phyloP scores from a whole-genome alignment of 1,140 invertebrate genomes.

The Phymastichus coffea region DNA sequence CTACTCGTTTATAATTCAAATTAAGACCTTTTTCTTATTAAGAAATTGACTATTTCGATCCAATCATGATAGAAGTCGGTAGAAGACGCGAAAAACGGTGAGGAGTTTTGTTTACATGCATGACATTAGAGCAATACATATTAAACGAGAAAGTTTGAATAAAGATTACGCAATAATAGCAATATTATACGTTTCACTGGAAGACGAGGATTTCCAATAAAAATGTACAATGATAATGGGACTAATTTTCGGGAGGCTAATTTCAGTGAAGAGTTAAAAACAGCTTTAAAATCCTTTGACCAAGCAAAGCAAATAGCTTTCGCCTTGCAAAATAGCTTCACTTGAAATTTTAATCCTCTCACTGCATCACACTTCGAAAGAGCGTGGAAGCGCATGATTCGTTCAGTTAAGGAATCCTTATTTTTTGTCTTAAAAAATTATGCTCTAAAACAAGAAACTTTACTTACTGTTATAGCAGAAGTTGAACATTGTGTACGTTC shows the following conservation, averaged over 20 bases:
- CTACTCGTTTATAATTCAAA: slow-evolving; percentile 7
- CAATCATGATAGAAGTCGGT: slow-evolving; percentile 36
- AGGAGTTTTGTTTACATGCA: slow-evolving; percentile 47
- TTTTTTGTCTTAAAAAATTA: background rate
- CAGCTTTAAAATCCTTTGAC: background rate
- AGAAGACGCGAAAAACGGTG: slow-evolving; percentile 41
- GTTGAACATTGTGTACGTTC: background rate
- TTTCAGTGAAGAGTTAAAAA: background rate
- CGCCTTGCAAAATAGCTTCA: background rate
- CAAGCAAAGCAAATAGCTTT: background rate
- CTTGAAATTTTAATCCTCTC: background rate
- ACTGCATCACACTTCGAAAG: background rate
- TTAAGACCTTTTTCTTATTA: slow-evolving; percentile 34
- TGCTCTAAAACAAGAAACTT: background rate
- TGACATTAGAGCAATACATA: slow-evolving; percentile 46
- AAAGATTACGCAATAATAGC: slow-evolving; percentile 22
- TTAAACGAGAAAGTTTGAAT: slow-evolving; percentile 39
- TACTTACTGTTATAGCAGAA: background rate
- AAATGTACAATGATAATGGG: slow-evolving; percentile 19
- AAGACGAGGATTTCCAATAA: background rate
- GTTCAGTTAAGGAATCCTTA: background rate
- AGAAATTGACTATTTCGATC: slow-evolving; percentile 42
- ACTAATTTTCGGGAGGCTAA: slow-evolving; percentile 22
- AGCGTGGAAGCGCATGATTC: background rate
- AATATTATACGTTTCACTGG: slow-evolving; percentile 4